Base-by-base conservation (phyloP, 1,140 invertebrate genomes). In the Glossosoma conforme region DNA sequence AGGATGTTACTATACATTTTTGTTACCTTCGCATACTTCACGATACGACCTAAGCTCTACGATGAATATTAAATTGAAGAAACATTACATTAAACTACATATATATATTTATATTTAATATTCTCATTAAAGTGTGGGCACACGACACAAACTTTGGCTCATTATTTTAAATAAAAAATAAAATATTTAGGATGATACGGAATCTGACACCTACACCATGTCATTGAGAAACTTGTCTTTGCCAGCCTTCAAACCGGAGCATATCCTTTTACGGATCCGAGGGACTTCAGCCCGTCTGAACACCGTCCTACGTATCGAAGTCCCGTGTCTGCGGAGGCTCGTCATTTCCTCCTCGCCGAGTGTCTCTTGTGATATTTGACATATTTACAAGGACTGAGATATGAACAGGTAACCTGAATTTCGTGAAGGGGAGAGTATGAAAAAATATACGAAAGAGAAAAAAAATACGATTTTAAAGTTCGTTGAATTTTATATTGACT, bases 141-240 rank as follows among this genome's bases (percentile, higher is more conserved):
- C 46, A 36, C 36, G 17, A 41, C n/a, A 22, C 5, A 37, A 41
- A n/a, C 32, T 48, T 54, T 43, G 45, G 37, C 40, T 54, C 45
- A 28, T 54, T 54, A 54, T 54, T 54, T 47, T 28, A 18, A 28
- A 48, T 22, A 44, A 48, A 48, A 46, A 52, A 52, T 28, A 32
- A 45, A n/a, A 41, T 40, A 35, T 18, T 43, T 44, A n/a, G 35
- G 55, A 52, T 52, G 54, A 52, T 57, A 52, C 50, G 49, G 55
- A 56, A 56, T 48, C 38, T 52, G 55, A 57, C 55, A 57, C 55
- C 55, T 57, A 57, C 50, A 53, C 11, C 55, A 35, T 57, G 55
- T 57, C 49, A 43, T 43, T 42, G 40, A 47, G 11, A 52, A 52
- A 36, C 42, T 43, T 44, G 49, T n/a, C 38, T 41, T 21, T 36